phyloP scores from a whole-genome alignment of 2,113 vertebrate species.

The Myrmophylax atrothorax region DNA sequence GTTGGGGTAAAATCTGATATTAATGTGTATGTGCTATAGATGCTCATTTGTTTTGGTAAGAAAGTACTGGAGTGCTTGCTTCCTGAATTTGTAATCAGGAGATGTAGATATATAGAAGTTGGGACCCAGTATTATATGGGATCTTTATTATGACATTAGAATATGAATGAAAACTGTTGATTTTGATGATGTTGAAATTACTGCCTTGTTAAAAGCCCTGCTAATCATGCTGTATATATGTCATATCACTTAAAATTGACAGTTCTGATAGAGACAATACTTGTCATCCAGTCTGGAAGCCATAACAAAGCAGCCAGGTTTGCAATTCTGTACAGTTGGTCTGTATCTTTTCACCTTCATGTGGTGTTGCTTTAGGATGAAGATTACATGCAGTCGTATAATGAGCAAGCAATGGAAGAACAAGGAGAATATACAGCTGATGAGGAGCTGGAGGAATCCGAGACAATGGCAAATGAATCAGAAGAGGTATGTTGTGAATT shows the following conservation, averaged over 20 bases:
- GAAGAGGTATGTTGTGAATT: conserved; percentile 79
- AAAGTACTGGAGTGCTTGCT: not conserved
- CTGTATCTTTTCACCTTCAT: not conserved
- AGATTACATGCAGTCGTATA: conserved; percentile 82
- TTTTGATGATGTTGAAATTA: not conserved
- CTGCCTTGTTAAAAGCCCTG: not conserved
- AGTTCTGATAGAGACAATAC: not conserved
- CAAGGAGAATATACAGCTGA: conserved; percentile 74
- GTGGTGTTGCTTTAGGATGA: conserved; percentile 77
- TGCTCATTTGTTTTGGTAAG: not conserved
- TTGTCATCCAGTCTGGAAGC: not conserved
- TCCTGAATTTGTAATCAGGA: not conserved
- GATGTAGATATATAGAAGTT: not conserved
- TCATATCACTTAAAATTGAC: not conserved
- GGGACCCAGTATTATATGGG: not conserved
- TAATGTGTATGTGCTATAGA: not conserved
- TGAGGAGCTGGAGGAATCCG: conserved; percentile 75
- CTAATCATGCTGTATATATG: not conserved
- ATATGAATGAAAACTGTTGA: not conserved
- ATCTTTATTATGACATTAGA: not conserved
- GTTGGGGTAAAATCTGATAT: not conserved
- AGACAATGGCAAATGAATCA: conserved; percentile 76
- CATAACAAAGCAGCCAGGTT: not conserved
- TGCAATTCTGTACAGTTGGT: not conserved
- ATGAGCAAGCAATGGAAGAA: conserved; percentile 67